Evolutionary conservation across 1,140 invertebrate genomes (phyloP), one percentile per base, ranked within the genome.

Genomic region (Bombus polaris): DNA sequence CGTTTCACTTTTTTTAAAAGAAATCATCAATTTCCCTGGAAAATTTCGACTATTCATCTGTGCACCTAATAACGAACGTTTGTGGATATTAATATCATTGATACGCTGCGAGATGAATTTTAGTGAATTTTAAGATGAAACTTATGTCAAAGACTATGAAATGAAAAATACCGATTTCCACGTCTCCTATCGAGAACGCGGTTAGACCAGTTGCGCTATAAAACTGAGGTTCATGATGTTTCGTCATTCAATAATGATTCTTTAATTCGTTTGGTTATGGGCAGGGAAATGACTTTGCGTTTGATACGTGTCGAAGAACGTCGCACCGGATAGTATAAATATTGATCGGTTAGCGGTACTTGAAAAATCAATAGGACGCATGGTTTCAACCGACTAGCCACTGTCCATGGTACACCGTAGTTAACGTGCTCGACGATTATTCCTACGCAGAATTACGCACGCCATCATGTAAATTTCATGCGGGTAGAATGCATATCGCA

Each of bases 291-390:
- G 66, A 68, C 35, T 25, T 37, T 35, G 66, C 22, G 10, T 68
- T 68, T 35, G 9, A 22, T 35, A 10, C 18, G 35, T 12, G 66
- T 68, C 66, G 66, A 68, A 68, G 35, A 68, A 18, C 35, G 32
- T 68, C 32, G 3, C 32, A 35, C 32, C 15, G 35, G 32, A 68
- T 35, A 18, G 66, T 18, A 37, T 37, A 68, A 68, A 68, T 68
- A 68, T 68, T 37, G 66, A 68, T 68, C 66, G 66, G 66, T 37
- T 37, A 68, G 35, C 9, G 35, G 66, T 68, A 68, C 32, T 32
- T 68, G 66, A 68, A 68, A 68, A 68, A 68, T 68, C 66, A 68
- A 68, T 68, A 68, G 35, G 37, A 68, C 22, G 37, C 66, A 68
- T 37, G 35, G 66, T 37, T 68, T 68, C 66, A 68, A 37, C 66